These are phyloP conservation scores for Drosophila bipectinata DNA, from an alignment of 1,140 invertebrate species.

Conservation along the genomic window DNA sequence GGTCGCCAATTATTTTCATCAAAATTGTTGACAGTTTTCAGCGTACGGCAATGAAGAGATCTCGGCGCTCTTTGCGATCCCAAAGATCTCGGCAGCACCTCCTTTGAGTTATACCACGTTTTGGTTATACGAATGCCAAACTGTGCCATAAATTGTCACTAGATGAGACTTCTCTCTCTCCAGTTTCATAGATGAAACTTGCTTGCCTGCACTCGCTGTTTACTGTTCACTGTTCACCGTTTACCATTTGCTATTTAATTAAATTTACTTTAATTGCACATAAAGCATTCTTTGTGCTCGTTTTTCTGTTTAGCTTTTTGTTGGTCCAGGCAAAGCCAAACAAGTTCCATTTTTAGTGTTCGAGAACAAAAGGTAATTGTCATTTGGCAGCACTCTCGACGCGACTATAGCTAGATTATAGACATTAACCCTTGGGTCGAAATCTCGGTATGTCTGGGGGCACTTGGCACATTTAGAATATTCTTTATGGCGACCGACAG, in stretches of 20 bases:
- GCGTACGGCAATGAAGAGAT: slow-evolving; percentile 67
- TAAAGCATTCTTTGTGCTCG: slow-evolving; percentile 52
- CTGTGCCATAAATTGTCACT: slow-evolving; percentile 69
- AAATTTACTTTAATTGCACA: slow-evolving; percentile 76
- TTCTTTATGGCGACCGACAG: slow-evolving; percentile 1
- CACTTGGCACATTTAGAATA: slow-evolving; percentile 29
- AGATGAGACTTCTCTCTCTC: slow-evolving; percentile 46
- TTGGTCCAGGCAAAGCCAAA: slow-evolving; percentile 44
- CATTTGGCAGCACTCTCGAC: slow-evolving; percentile 25
- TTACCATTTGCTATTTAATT: slow-evolving; percentile 49
- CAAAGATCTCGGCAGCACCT: not conserved
- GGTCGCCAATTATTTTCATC: slow-evolving; percentile 81
- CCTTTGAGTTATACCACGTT: slow-evolving; percentile 37
- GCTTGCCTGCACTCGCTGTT: slow-evolving; percentile 39
- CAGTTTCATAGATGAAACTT: slow-evolving; percentile 17
- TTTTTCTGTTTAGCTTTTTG: slow-evolving; percentile 24
- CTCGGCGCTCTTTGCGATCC: slow-evolving; percentile 23
- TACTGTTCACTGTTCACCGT: slow-evolving; percentile 5
- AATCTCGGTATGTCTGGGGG: slow-evolving; percentile 9
- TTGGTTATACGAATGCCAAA: slow-evolving; percentile 73
- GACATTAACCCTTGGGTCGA: slow-evolving; percentile 48
- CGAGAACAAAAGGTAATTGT: slow-evolving; percentile 54
- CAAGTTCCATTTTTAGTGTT: slow-evolving; percentile 72
- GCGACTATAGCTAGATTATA: slow-evolving; percentile 22
- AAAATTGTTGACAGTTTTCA: slow-evolving; percentile 78